Evolutionary conservation across 2,113 vertebrate genomes (phyloP).

Genomic region (Hypanus sabinus): DNA sequence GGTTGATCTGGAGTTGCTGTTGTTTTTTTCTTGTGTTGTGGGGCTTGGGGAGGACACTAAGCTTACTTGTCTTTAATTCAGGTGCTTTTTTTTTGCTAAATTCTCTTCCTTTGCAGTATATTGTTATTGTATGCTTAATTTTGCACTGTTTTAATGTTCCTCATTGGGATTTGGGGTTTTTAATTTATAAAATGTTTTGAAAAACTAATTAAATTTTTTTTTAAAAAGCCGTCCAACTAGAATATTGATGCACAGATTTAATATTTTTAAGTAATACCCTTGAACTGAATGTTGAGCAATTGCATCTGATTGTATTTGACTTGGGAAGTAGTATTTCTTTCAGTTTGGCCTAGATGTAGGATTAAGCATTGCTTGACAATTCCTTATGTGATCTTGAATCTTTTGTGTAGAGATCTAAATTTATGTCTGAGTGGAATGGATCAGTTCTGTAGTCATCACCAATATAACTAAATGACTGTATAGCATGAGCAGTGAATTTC

Average conservation of each 20-base stretch:
- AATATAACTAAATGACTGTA: background rate
- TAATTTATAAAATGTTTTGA: no score
- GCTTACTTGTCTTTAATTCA: no score
- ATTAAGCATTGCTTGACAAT: background rate
- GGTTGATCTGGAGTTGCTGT: no score
- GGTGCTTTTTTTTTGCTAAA: no score
- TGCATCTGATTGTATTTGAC: background rate
- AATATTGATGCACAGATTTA: background rate
- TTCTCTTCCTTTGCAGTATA: no score
- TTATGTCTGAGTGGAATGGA: background rate
- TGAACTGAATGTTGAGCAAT: background rate
- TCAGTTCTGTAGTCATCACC: background rate
- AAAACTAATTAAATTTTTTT: no score
- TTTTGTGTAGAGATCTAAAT: conserved; percentile 11
- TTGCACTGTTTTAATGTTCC: no score
- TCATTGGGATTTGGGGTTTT: no score
- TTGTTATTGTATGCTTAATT: no score
- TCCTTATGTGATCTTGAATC: background rate
- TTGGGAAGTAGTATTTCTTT: background rate
- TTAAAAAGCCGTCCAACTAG: background rate
- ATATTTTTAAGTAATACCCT: background rate
- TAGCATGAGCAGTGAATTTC: background rate
- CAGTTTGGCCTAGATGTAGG: background rate
- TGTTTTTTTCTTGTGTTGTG: no score
- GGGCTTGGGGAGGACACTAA: no score